Conservation (phyloP, 2,797 vertebrate species). For the Schizopygopsis malacanthus region DNA sequence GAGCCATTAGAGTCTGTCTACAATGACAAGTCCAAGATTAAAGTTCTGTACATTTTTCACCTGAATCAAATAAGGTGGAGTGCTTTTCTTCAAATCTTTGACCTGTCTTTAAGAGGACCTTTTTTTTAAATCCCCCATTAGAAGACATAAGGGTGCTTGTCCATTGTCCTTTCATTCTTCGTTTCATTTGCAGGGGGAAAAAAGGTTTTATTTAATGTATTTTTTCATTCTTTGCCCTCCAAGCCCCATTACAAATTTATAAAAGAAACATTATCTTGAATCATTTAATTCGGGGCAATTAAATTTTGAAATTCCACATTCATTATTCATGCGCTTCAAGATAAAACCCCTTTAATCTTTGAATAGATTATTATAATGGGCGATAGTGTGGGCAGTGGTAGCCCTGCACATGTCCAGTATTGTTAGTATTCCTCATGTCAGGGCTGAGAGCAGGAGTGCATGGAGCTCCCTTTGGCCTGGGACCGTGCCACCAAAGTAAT, state of each 20-base stretch:
- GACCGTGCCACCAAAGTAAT: conserved; percentile 73
- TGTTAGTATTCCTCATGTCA: conserved; percentile 78
- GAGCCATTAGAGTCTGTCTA: conserved; percentile 46
- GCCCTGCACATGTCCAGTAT: conserved; percentile 75
- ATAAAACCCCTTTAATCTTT: conserved; percentile 85
- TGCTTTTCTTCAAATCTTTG: conserved; percentile 51
- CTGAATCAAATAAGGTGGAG: conserved; percentile 54
- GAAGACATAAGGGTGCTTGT: conserved; percentile 50
- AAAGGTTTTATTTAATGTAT: conserved; percentile 68
- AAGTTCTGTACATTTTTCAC: conserved; percentile 67
- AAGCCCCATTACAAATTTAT: conserved; percentile 82
- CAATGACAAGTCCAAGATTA: conserved; percentile 63
- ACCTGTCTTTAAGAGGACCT: conserved; percentile 14
- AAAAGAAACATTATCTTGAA: conserved; percentile 88
- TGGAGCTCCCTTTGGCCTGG: conserved; percentile 64
- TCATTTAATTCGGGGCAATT: conserved; percentile 89
- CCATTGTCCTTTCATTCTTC: conserved; percentile 52
- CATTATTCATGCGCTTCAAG: conserved; percentile 84
- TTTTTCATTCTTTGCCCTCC: conserved; percentile 63
- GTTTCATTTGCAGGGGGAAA: conserved; percentile 41
- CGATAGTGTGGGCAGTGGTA: conserved; percentile 73
- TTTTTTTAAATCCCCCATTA: conserved; percentile 13
- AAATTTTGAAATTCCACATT: conserved; percentile 81
- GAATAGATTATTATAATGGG: conserved; percentile 86
- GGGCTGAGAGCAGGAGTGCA: conserved; percentile 65